Evolutionary conservation across 1,140 invertebrate genomes (phyloP).

Genomic region (Eumeta japonica): DNA sequence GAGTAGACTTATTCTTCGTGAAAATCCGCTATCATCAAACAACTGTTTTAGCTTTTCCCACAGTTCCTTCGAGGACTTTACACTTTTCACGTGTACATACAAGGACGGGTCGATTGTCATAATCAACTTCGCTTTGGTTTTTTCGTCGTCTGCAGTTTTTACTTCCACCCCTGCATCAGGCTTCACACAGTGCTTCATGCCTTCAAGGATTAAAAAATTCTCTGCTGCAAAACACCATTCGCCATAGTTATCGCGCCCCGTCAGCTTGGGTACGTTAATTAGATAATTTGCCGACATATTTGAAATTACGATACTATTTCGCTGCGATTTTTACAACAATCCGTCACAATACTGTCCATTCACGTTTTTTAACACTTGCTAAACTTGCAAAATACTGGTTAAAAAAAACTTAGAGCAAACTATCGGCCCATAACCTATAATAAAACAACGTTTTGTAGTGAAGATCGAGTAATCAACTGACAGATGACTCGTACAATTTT

Average conservation of each 20-base stretch:
- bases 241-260: conserved; percentile 1
- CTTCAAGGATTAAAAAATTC: conserved; percentile 2
- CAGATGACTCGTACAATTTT: too few relatives aligned
- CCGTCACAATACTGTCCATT: too few relatives aligned
- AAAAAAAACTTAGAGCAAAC: too few relatives aligned
- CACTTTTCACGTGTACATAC: conserved; percentile 19
- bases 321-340: too few relatives aligned
- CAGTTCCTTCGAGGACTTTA: conserved; percentile 11
- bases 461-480: too few relatives aligned
- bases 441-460: too few relatives aligned
- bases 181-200: conserved; percentile 2
- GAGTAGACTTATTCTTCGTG: conserved; percentile 14
- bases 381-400: too few relatives aligned
- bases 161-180: not conserved
- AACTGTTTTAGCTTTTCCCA: conserved; percentile 18
- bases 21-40: conserved; percentile 12
- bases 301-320: too few relatives aligned
- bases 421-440: too few relatives aligned
- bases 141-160: conserved; percentile 9
- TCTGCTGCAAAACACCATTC: conserved; percentile 3
- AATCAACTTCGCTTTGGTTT: conserved; percentile 18
- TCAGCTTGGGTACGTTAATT: not conserved
- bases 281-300: not conserved
- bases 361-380: too few relatives aligned
- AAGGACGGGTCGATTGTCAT: conserved; percentile 20